A percentile compares a stretch with the other conserved stretches of the same genome.
These are phyloP conservation scores for Syndactyla subalaris DNA, from an alignment of 2,797 vertebrate species.

Conservation along the genomic window DNA sequence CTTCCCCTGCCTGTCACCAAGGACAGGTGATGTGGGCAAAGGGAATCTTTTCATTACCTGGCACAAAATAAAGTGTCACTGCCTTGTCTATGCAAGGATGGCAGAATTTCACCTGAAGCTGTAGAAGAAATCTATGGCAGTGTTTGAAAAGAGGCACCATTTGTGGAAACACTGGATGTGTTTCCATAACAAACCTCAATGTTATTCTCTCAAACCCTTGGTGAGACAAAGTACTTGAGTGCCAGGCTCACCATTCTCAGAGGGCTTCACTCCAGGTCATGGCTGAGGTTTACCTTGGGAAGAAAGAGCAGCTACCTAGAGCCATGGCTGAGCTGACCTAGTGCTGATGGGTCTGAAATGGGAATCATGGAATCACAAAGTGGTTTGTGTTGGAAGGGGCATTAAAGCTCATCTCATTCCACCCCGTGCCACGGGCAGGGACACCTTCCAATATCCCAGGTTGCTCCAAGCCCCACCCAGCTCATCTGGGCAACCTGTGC, in stretches of 20 bases:
- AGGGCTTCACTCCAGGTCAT: neutral
- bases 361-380: neutral
- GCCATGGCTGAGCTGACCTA: neutral
- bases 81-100: neutral
- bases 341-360: neutral
- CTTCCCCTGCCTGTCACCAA: neutral
- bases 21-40: neutral
- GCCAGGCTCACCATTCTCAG: neutral
- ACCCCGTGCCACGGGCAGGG: neutral
- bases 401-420: neutral
- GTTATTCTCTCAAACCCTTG: neutral
- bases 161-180: neutral
- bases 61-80: neutral
- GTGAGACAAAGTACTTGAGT: too few species aligned
- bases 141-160: neutral
- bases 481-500: neutral
- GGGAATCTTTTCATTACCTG: neutral
- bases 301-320: fast-evolving
- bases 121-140: neutral
- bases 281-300: neutral
- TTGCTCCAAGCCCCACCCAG: neutral
- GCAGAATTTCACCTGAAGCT: neutral
- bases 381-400: neutral
- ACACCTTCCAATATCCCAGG: neutral
- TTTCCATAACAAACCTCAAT: neutral